phyloP scores from a whole-genome alignment of 1,140 invertebrate genomes.

The Apolygus lucorum region DNA sequence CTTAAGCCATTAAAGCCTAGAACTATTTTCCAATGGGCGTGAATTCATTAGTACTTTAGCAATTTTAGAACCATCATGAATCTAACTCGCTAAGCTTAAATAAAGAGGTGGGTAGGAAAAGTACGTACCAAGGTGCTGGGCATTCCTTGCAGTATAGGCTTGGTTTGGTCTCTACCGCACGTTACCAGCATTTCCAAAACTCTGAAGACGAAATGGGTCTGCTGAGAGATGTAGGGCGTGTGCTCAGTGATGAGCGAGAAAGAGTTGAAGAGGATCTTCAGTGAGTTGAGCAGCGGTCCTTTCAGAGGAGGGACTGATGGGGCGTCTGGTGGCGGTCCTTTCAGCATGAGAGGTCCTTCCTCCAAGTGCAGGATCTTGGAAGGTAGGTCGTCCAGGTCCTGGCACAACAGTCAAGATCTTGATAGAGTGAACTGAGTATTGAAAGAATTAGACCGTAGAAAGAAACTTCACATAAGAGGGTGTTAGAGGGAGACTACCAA shows the following conservation, averaged over 20 bases:
- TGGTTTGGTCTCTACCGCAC: constrained; percentile 59
- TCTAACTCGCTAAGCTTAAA: no score
- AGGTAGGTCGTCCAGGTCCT: constrained; percentile 24
- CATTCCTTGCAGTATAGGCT: constrained; percentile 66
- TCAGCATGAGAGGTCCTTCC: constrained; percentile 21
- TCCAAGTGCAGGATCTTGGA: constrained; percentile 22
- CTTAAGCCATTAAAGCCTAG: no score
- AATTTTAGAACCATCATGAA: no score
- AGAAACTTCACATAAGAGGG: no score
- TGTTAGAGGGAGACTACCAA: no score
- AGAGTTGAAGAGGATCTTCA: constrained; percentile 57
- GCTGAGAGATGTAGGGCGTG: constrained; percentile 66
- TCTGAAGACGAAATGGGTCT: constrained; percentile 76
- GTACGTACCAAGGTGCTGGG: constrained; percentile 55
- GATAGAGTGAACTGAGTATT: no score
- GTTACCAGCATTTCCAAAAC: constrained; percentile 72
- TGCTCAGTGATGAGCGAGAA: constrained; percentile 65
- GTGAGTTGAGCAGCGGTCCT: constrained; percentile 51
- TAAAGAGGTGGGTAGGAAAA: no score
- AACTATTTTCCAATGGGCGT: no score
- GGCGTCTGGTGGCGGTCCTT: constrained; percentile 27
- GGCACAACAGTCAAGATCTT: background rate
- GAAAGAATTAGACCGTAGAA: no score
- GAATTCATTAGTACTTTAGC: no score
- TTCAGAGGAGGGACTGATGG: constrained; percentile 34